A percentile compares a stretch with the other conserved stretches of the same genome.
Evolutionary conservation across 2,113 vertebrate species (phyloP).

Genomic region (Camelus bactrianus): DNA sequence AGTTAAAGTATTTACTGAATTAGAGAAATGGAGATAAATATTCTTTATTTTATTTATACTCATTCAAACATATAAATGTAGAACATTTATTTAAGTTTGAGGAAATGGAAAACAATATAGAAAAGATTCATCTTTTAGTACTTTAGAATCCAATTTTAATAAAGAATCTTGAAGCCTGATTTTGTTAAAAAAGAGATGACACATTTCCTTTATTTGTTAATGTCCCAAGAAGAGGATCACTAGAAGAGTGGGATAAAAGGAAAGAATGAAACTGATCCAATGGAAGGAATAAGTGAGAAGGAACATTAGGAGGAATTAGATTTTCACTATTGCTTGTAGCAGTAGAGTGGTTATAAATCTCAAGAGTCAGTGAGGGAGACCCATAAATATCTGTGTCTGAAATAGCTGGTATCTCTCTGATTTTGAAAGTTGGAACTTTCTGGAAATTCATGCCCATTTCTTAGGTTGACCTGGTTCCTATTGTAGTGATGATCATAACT

Average conservation of each 20-base stretch:
- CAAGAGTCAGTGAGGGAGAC: neutral
- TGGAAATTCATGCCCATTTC: neutral
- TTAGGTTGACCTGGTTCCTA: neutral
- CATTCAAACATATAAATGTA: neutral
- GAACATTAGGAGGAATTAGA: neutral
- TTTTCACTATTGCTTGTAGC: neutral
- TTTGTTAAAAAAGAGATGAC: neutral
- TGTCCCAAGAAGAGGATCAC: neutral
- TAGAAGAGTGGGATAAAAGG: neutral
- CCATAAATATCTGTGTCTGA: neutral
- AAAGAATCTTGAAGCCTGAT: neutral
- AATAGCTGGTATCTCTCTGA: neutral
- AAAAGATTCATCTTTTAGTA: conserved; percentile 1
- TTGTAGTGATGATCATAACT: neutral
- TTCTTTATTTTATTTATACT: neutral
- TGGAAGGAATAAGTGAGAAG: neutral
- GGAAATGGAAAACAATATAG: neutral
- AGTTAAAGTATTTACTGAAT: neutral
- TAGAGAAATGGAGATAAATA: neutral
- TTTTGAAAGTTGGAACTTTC: conserved; percentile 21
- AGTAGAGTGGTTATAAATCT: neutral
- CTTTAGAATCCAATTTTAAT: neutral
- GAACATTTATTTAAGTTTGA: neutral
- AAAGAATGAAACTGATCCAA: neutral
- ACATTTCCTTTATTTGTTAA: neutral